Conservation (phyloP, 2,797 vertebrate genomes). For the Channallabes apus region DNA sequence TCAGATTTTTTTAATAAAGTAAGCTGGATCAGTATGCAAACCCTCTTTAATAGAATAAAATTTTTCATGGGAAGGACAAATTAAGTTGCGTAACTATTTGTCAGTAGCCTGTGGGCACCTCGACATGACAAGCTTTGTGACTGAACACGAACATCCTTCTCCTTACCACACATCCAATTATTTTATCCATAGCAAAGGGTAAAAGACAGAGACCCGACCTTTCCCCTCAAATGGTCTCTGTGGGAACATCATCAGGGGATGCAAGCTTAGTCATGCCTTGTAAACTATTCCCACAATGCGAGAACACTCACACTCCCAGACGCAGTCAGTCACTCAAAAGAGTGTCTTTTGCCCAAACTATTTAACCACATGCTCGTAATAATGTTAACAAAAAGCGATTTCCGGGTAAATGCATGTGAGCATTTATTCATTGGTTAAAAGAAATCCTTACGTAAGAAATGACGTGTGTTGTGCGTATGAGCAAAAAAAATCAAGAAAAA, state of each 20-base stretch:
- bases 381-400: neutral
- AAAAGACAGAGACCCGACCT: neutral
- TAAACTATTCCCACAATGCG: conserved; percentile 29
- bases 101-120: neutral
- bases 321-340: neutral
- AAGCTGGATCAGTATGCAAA: neutral
- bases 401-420: neutral
- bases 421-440: neutral
- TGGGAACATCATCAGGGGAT: conserved; percentile 12
- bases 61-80: neutral
- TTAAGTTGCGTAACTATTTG: neutral
- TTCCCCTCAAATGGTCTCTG: neutral
- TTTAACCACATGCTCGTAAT: conserved; percentile 1
- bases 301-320: conserved; percentile 13
- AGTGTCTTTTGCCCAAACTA: neutral
- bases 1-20: neutral
- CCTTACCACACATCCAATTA: neutral
- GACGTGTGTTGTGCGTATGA: conserved; percentile 27
- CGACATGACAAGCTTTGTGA: neutral
- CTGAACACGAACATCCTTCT: neutral
- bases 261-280: conserved; percentile 26
- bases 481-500: conserved; percentile 33
- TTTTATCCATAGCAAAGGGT: neutral
- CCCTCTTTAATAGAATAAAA: neutral
- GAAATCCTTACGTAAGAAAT: conserved; percentile 15